These are phyloP conservation scores for Amphipoea oculea DNA, from an alignment of 2,888 invertebrate species.

Conservation along the genomic window DNA sequence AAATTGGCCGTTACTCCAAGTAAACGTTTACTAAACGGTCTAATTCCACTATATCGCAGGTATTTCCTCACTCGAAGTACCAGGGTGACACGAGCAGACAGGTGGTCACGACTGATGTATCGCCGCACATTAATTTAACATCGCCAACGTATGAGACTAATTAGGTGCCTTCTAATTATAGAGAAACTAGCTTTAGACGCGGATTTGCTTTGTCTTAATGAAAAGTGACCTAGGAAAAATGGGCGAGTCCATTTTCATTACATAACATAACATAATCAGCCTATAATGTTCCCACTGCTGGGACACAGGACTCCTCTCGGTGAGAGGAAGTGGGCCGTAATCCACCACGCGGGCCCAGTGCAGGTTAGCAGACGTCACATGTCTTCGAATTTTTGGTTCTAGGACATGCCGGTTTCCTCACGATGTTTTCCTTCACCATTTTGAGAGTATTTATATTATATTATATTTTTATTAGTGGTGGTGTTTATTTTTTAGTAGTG, in stretches of 20 bases:
- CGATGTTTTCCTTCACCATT: too few species aligned
- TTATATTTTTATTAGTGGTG: too few species aligned
- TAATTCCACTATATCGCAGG: not conserved
- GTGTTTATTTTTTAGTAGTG: too few species aligned
- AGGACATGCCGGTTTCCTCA: too few species aligned
- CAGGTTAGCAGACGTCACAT: too few species aligned
- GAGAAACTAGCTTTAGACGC: not conserved
- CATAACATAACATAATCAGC: too few species aligned
- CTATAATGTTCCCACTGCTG: too few species aligned
- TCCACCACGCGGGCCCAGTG: too few species aligned
- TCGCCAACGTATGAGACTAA: slow-evolving; percentile 33
- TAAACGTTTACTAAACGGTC: not conserved
- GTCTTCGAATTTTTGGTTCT: too few species aligned
- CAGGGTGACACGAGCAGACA: slow-evolving; percentile 37
- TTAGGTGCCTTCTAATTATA: slow-evolving; percentile 40
- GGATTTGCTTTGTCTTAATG: not conserved
- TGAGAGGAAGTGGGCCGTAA: too few species aligned
- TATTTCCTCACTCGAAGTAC: slow-evolving; percentile 28
- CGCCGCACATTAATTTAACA: slow-evolving; percentile 26
- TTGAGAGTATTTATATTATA: too few species aligned
- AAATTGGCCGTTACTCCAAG: not conserved
- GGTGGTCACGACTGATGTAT: slow-evolving; percentile 44
- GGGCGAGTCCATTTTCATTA: not conserved
- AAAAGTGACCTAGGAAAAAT: not conserved
- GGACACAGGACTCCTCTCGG: too few species aligned